Conservation (phyloP, 1,140 invertebrate genomes). For the Zaprionus camerounensis region DNA sequence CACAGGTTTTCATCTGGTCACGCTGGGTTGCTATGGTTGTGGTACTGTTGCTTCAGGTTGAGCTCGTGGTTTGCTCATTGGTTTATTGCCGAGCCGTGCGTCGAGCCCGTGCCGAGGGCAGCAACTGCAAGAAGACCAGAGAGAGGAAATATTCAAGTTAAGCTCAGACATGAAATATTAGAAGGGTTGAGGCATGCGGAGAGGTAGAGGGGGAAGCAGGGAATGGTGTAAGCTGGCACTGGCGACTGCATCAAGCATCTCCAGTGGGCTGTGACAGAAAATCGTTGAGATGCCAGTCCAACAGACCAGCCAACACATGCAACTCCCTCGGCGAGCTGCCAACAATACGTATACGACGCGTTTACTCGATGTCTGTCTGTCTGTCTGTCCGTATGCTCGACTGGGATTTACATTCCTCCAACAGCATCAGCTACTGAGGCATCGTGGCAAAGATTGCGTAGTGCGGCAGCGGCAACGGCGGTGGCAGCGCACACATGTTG, state of each 20-base stretch:
- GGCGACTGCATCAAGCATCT: constrained; percentile 26
- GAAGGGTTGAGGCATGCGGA: background rate
- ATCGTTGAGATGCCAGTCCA: constrained; percentile 32
- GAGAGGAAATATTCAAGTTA: background rate
- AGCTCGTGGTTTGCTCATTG: constrained; percentile 33
- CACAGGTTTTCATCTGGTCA: constrained; percentile 34
- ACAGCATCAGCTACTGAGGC: background rate
- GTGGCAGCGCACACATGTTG: constrained; percentile 59
- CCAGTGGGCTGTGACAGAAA: constrained; percentile 34
- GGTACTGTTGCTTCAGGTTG: constrained; percentile 2
- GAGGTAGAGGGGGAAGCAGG: background rate
- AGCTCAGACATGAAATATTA: constrained; percentile 25
- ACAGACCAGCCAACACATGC: background rate
- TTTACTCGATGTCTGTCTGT: constrained; percentile 22
- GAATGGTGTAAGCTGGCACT: background rate
- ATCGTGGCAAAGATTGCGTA: constrained; percentile 40
- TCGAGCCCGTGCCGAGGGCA: constrained; percentile 28
- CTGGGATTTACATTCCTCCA: constrained; percentile 16
- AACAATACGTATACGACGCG: constrained; percentile 64
- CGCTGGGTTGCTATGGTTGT: constrained; percentile 24
- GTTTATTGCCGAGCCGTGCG: constrained; percentile 30
- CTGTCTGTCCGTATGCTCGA: constrained; percentile 3
- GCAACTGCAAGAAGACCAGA: constrained; percentile 33
- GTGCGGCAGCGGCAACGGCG: constrained; percentile 1
- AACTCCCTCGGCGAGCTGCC: constrained; percentile 37